Evolutionary conservation across 2,113 vertebrate species (phyloP), one percentile per base, ranked within the genome.

Genomic region (Poicephalus gulielmi): DNA sequence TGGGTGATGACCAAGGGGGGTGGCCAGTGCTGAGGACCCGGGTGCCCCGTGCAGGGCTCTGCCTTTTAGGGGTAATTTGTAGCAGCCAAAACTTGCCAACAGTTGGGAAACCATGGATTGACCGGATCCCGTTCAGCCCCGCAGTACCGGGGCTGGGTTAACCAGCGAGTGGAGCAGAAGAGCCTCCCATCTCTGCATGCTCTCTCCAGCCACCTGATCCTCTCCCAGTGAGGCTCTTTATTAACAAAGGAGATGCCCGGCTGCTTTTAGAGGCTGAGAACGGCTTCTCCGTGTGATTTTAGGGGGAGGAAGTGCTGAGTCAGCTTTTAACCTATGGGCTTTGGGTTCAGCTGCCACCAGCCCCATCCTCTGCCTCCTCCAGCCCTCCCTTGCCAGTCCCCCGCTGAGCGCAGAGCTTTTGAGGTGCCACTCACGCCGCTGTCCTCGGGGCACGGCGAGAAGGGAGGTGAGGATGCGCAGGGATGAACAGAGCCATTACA

Each of bases 341-440:
- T 81, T 30, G 79, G 75, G 59, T 86, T 35, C 76, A 88, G 78
- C 91, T 83, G 73, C 76, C 69, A 44, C 43, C 3, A 0, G 23
- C 83, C 57, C 76, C 80, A 47, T 50, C 80, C 49, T 49, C 66
- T 71, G 60, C 95, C 80, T 78, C 50, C 77, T 78, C 50, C 77
- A 80, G 62, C 53, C 59, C 75, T 74, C 47, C 83, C 66, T 71
- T 71, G 47, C 19, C 85, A 67, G 86, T 82, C 17, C 59, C 91
- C 92, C 15, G 76, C 86, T 2, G 87, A 71, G 88, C 6, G 1
- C 2, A 25, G 82, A 60, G 83, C 59, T 62, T 94, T 94, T 78
- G 93, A 88, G 82, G 85, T 85, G 96, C 91, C 93, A 83, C 88
- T 95, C 85, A 64, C 53, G 67, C 27, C 3, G 25, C 70, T 63